Evolutionary conservation across 2,797 vertebrate species (phyloP), one percentile per base, ranked within the genome.

Genomic region (Chelon auratus): DNA sequence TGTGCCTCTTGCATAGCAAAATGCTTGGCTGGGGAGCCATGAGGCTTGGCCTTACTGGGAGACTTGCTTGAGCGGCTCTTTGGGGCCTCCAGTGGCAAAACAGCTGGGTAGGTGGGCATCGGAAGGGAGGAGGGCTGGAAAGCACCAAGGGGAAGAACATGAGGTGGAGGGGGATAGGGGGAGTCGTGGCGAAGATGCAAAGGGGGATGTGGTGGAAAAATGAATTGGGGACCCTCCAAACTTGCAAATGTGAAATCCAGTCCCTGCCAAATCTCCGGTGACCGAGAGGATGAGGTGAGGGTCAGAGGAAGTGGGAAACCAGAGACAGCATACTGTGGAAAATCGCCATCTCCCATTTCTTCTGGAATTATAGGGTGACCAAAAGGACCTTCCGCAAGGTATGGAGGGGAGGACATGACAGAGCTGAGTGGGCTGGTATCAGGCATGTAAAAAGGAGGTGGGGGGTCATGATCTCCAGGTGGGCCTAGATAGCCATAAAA

Each of bases 361-460:
- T 99, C 97, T 0, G 97, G 97, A 91, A 99, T 98, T 73, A 97
- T 94, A 42, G 96, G 95, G 85, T 97, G 96, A 89, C 96, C 95
- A 14, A 98, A 99, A 62, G 96, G 96, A 72, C 97, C 97, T 91
- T 99, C 97, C 0, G 95, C 80, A 76, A 96, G 95, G 89, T 98
- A 95, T 48, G 97, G 97, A 74, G 95, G 95, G 72, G 98, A 99
- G 51, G 98, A 99, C 97, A 99, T 97, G 87, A 98, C 97, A 0
- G 98, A 99, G 91, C 98, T 99, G 81, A 98, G 93, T 0, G 98
- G 97, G 91, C 98, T 99, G 90, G 96, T 97, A 82, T 99, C 98
- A 14, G 97, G 96, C 96, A 99, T 96, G 92, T 99, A 99, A 95
- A 99, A 99, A 80, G 97, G 97, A 0, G 97, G 96, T 0, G 96